phyloP scores from a whole-genome alignment of 2,113 vertebrate genomes.

The Xenopus borealis region DNA sequence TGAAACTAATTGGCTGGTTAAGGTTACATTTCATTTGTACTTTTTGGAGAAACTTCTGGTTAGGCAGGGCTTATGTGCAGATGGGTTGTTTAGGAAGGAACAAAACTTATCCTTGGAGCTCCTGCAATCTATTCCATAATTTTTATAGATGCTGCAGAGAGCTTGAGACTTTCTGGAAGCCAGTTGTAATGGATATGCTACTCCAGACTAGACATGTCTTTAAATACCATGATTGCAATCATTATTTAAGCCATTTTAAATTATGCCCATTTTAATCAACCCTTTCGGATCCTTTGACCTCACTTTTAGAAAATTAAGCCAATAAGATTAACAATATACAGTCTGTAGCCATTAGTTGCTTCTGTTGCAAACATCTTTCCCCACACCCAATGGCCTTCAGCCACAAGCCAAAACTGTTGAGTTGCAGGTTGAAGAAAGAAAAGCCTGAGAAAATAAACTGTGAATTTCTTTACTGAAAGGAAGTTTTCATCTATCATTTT shows the following conservation, averaged over 20 bases:
- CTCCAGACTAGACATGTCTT: neutral
- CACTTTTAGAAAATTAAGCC: no score
- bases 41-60: conserved; percentile 13
- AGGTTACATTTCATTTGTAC: no score
- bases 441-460: no score
- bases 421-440: no score
- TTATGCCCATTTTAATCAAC: neutral
- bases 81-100: conserved; percentile 11
- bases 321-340: no score
- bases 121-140: conserved; percentile 17
- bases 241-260: conserved; percentile 16
- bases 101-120: neutral
- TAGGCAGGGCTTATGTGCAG: conserved; percentile 14
- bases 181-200: conserved; percentile 23
- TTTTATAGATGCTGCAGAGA: conserved; percentile 6
- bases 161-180: neutral
- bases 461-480: no score
- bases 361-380: no score
- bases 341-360: no score
- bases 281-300: neutral
- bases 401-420: no score
- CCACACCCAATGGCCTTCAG: no score
- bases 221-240: conserved; percentile 7
- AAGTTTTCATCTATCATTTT: no score
- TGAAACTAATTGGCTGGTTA: no score